These are phyloP conservation scores for Betta splendens DNA, from an alignment of 2,797 vertebrate species.

Conservation along the genomic window DNA sequence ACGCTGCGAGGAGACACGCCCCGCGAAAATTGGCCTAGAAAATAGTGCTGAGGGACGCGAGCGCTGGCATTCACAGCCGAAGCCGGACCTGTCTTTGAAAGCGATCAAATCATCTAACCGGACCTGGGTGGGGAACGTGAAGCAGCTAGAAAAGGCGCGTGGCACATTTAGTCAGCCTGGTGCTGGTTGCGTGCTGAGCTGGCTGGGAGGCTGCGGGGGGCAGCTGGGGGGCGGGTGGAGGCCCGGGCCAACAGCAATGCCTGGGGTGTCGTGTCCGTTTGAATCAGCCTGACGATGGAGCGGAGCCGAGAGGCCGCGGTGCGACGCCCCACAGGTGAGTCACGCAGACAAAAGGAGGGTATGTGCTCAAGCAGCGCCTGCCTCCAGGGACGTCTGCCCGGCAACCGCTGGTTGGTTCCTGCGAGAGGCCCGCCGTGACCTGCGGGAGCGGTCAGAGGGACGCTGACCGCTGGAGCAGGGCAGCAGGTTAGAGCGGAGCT, in stretches of 20 bases:
- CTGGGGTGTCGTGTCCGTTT: constrained; percentile 61
- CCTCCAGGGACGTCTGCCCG: constrained; percentile 52
- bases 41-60: not conserved
- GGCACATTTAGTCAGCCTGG: constrained; percentile 35
- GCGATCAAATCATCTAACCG: too few relatives aligned
- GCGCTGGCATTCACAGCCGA: constrained; percentile 5
- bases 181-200: constrained; percentile 39
- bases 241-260: constrained; percentile 44
- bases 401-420: constrained; percentile 38
- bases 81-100: too few relatives aligned
- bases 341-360: constrained; percentile 54
- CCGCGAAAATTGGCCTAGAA: constrained; percentile 42
- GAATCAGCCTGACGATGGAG: constrained; percentile 68
- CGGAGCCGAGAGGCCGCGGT: constrained; percentile 45
- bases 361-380: constrained; percentile 53
- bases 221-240: constrained; percentile 15
- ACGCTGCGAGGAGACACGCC: constrained; percentile 52
- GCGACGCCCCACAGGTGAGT: constrained; percentile 62
- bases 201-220: constrained; percentile 28
- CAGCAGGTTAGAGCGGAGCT: not conserved
- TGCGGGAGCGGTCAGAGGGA: constrained; percentile 37
- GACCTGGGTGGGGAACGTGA: too few relatives aligned
- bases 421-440: constrained; percentile 5
- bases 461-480: constrained; percentile 18
- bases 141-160: constrained; percentile 27